Evolutionary conservation across 2,888 invertebrate genomes (phyloP).

Genomic region (Calephelis perditalis): DNA sequence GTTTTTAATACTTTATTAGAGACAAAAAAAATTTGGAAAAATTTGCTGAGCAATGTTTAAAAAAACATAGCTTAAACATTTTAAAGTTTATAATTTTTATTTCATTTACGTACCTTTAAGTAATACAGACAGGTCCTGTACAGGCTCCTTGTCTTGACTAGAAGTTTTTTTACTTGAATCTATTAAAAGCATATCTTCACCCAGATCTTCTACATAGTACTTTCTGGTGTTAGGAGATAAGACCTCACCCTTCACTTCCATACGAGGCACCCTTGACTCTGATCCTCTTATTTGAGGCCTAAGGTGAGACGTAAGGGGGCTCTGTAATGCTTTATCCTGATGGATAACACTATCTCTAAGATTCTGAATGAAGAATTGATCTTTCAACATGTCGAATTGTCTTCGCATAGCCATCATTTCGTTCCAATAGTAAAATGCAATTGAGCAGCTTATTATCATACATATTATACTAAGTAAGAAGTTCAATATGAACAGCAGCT

Average conservation of each 20-base stretch:
- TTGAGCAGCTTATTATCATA: slow-evolving; percentile 57
- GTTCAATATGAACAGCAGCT: slow-evolving; percentile 62
- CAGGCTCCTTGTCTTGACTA: slow-evolving; percentile 40
- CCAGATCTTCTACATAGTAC: slow-evolving; percentile 60
- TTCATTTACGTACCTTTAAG: slow-evolving; percentile 47
- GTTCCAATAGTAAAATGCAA: slow-evolving; percentile 67
- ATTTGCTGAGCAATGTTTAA: no score
- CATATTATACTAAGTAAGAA: slow-evolving; percentile 62
- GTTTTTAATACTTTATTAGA: no score
- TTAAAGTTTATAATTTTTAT: background rate
- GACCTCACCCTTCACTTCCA: slow-evolving; percentile 38
- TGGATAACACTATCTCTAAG: slow-evolving; percentile 36
- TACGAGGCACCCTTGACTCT: slow-evolving; percentile 45
- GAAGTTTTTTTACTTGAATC: slow-evolving; percentile 58
- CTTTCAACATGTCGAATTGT: slow-evolving; percentile 56
- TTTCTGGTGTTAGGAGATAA: slow-evolving; percentile 41
- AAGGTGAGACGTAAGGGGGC: slow-evolving; percentile 43
- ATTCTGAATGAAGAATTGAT: slow-evolving; percentile 52
- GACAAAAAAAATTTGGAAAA: no score
- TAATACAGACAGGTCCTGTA: slow-evolving; percentile 42
- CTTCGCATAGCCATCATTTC: slow-evolving; percentile 60
- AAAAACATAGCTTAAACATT: no score
- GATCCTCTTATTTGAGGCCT: slow-evolving; percentile 36
- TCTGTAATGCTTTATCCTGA: slow-evolving; percentile 44
- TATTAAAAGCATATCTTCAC: slow-evolving; percentile 59